Conservation (phyloP, 2,888 invertebrate genomes). For the Malachius bipustulatus region DNA sequence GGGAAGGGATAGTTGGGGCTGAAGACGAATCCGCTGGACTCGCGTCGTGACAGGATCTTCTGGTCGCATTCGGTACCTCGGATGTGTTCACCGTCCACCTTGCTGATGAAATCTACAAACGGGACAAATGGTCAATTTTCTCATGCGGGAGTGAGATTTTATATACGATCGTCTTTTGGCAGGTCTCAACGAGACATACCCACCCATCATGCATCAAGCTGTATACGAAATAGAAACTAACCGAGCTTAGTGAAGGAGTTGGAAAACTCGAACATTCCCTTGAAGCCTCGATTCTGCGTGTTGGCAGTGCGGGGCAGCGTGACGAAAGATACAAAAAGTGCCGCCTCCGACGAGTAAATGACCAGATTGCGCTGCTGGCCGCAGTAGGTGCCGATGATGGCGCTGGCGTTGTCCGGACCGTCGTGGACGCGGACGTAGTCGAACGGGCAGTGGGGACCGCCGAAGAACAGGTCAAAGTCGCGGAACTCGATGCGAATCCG, state of each 20-base stretch:
- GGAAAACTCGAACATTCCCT: constrained; percentile 97
- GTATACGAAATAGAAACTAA: too few species aligned
- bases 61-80: constrained; percentile 98
- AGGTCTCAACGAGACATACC: too few species aligned
- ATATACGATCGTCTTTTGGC: too few species aligned
- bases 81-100: constrained; percentile 89
- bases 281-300: constrained; percentile 95
- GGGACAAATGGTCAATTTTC: constrained; percentile 14
- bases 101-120: constrained; percentile 75
- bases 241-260: constrained; percentile 97
- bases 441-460: constrained; percentile 97
- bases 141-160: too few species aligned
- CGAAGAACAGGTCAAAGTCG: constrained; percentile 97
- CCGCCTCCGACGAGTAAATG: constrained; percentile 86
- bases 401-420: constrained; percentile 77
- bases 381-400: constrained; percentile 92
- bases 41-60: constrained; percentile 87
- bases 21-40: constrained; percentile 83
- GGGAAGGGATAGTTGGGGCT: constrained; percentile 95
- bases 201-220: too few species aligned
- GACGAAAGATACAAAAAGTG: constrained; percentile 82
- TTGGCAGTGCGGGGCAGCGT: constrained; percentile 84
- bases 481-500: constrained; percentile 90
- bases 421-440: constrained; percentile 97
- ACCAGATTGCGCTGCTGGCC: constrained; percentile 94